Percentiles rank a stretch among this genome's conserved stretches.
Conservation (phyloP, 1,140 invertebrate species). For the Drosophila subobscura region DNA sequence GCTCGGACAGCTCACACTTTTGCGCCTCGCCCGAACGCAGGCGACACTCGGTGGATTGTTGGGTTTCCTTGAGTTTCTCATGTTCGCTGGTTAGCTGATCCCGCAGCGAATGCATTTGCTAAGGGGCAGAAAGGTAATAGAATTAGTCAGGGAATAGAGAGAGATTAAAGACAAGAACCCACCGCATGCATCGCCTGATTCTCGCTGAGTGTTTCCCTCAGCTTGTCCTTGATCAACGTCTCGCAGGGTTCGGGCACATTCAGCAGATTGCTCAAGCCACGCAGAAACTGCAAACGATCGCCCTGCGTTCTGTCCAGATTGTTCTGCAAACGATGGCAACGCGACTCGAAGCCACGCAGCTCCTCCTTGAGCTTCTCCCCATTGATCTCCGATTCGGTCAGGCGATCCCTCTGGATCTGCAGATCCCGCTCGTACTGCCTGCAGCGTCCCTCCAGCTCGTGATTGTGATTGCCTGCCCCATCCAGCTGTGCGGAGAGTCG, state of each 20-base stretch:
- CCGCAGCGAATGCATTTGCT: slow-evolving; percentile 89
- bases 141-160: not conserved
- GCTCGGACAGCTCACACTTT: slow-evolving; percentile 87
- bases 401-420: slow-evolving; percentile 74
- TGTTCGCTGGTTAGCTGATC: slow-evolving; percentile 88
- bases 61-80: slow-evolving; percentile 86
- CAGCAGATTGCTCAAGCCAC: slow-evolving; percentile 67
- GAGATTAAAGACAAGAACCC: slow-evolving; percentile 55
- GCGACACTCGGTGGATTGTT: slow-evolving; percentile 86
- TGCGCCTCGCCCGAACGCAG: slow-evolving; percentile 89
- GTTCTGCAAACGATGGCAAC: slow-evolving; percentile 79
- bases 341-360: slow-evolving; percentile 79
- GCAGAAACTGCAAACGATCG: slow-evolving; percentile 76
- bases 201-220: slow-evolving; percentile 89
- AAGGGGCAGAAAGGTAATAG: not conserved
- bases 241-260: slow-evolving; percentile 87
- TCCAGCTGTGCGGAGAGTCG: slow-evolving; percentile 74
- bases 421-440: slow-evolving; percentile 79
- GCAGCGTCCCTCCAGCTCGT: slow-evolving; percentile 77
- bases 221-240: slow-evolving; percentile 89
- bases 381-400: slow-evolving; percentile 78
- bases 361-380: slow-evolving; percentile 82
- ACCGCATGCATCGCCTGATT: slow-evolving; percentile 90
- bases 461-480: slow-evolving; percentile 70
- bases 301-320: slow-evolving; percentile 76